A percentile compares a stretch with the other conserved stretches of the same genome.
phyloP scores from a whole-genome alignment of 2,888 invertebrate genomes.

The Lithophane leautieri region DNA sequence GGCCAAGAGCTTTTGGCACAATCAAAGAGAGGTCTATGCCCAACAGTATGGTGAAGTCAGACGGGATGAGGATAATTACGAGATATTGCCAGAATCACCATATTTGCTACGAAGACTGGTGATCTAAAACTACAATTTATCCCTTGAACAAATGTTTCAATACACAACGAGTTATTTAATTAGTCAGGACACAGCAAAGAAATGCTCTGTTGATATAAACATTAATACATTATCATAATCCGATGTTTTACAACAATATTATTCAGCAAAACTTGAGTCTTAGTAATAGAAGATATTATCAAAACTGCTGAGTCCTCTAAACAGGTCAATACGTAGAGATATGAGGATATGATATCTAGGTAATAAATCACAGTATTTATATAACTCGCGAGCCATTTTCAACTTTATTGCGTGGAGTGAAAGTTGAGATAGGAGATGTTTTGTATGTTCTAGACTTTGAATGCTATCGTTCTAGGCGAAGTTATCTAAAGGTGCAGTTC shows the following conservation, averaged over 20 bases:
- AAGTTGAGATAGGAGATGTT: neutral
- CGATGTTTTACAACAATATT: constrained; percentile 8
- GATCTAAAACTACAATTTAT: neutral
- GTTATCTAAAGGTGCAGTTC: constrained; percentile 16
- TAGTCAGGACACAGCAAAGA: neutral
- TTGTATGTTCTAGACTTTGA: neutral
- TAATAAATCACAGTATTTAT: neutral
- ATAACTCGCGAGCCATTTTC: neutral
- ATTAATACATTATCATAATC: constrained; percentile 41
- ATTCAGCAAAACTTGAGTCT: constrained; percentile 5
- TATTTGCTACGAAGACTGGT: neutral
- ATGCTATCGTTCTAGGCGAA: neutral
- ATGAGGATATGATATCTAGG: neutral
- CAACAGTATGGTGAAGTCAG: neutral
- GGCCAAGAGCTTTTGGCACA: neutral
- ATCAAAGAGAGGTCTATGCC: neutral
- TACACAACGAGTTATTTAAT: neutral
- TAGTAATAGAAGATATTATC: constrained; percentile 9
- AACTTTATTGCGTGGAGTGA: neutral
- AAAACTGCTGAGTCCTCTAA: constrained; percentile 14
- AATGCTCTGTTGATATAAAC: constrained; percentile 2
- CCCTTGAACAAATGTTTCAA: neutral
- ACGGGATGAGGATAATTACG: neutral
- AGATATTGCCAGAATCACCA: neutral
- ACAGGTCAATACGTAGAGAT: constrained; percentile 25